A percentile compares a stretch with the other conserved stretches of the same genome.
phyloP scores from a whole-genome alignment of 1,140 invertebrate genomes.

The Drosophila rhopaloa region DNA sequence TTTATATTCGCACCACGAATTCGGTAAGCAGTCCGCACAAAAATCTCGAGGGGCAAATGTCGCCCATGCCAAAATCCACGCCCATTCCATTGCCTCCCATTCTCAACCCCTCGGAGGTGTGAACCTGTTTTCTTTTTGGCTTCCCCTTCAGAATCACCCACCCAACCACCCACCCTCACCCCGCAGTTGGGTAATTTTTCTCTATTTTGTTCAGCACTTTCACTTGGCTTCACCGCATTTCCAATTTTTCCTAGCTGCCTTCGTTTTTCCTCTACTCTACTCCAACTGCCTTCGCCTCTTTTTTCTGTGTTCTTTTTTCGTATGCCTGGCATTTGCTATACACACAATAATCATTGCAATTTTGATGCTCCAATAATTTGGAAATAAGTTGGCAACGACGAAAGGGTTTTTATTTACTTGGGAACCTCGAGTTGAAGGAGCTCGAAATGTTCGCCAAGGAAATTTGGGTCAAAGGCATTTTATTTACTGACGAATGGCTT shows the following conservation, averaged over 20 bases:
- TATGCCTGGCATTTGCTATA: constrained; percentile 30
- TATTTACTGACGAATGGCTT: constrained; percentile 1
- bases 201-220: constrained; percentile 72
- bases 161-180: not conserved
- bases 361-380: constrained; percentile 83
- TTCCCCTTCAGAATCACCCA: constrained; percentile 8
- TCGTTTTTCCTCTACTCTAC: constrained; percentile 15
- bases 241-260: constrained; percentile 25
- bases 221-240: constrained; percentile 63
- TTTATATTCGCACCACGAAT: constrained; percentile 80
- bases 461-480: constrained; percentile 49
- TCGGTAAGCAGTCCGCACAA: constrained; percentile 46
- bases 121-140: constrained; percentile 65
- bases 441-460: not conserved
- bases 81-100: not conserved
- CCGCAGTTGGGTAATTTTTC: constrained; percentile 69
- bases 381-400: constrained; percentile 58
- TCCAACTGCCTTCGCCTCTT: constrained; percentile 11
- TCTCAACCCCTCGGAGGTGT: constrained; percentile 51
- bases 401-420: constrained; percentile 63
- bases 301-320: constrained; percentile 11
- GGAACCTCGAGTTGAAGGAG: constrained; percentile 24
- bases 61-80: constrained; percentile 23
- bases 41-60: constrained; percentile 34
- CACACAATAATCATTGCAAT: constrained; percentile 82